Percentiles rank a stretch among this genome's conserved stretches.
Evolutionary conservation across 2,113 vertebrate species (phyloP).

Genomic region (Collichthys lucidus): DNA sequence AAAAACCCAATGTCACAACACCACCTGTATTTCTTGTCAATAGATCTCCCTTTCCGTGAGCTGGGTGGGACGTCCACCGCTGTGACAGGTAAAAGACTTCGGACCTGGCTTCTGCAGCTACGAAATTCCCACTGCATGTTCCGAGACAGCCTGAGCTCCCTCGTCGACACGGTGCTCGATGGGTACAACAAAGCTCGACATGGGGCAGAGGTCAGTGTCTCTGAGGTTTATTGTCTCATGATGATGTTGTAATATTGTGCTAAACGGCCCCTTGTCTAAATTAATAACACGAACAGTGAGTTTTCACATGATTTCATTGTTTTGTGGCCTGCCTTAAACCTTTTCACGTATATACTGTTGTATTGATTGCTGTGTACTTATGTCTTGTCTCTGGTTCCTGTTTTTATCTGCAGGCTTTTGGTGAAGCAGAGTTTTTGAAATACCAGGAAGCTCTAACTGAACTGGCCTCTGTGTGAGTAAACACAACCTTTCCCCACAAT

Average conservation of each 20-base stretch:
- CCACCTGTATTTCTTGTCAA: conserved; percentile 2
- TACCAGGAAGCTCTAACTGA: conserved; percentile 91
- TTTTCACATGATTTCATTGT: no score
- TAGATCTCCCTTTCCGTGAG: conserved; percentile 89
- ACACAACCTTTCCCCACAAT: background rate
- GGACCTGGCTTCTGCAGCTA: conserved; percentile 91
- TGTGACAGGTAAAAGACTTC: conserved; percentile 91
- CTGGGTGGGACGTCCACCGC: conserved; percentile 86
- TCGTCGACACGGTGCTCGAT: conserved; percentile 90
- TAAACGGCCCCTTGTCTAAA: background rate
- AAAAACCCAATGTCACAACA: background rate
- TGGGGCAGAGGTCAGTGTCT: conserved; percentile 88
- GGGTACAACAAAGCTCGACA: conserved; percentile 93
- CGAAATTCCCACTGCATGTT: conserved; percentile 86
- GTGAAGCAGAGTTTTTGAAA: conserved; percentile 88
- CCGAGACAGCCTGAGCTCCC: conserved; percentile 83
- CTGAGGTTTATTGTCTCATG: background rate
- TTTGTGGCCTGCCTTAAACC: background rate
- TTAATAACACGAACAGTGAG: background rate
- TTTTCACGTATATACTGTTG: background rate
- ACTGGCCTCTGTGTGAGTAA: conserved; percentile 90
- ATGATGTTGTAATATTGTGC: background rate
- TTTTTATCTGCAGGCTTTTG: conserved; percentile 86
- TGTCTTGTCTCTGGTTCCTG: background rate
- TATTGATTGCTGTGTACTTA: background rate